Evolutionary conservation across 92 coral and sea anemone species (phyloP).

Genomic region (Heteractis magnifica): DNA sequence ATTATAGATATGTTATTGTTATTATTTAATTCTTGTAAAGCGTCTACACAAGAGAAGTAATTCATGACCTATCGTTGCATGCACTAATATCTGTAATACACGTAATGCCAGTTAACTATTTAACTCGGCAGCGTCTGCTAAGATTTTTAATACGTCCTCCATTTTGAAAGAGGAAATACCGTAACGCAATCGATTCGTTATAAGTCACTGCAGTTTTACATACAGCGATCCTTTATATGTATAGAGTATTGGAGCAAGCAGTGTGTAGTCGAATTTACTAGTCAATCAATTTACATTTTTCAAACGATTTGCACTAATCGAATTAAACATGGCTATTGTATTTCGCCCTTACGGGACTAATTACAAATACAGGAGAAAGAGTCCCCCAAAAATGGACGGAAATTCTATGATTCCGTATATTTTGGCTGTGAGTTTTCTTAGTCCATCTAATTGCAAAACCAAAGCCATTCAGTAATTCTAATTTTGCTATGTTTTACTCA

Average conservation of each 20-base stretch:
- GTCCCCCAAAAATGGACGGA: neutral
- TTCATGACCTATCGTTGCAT: neutral
- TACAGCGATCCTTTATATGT: neutral
- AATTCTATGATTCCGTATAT: neutral
- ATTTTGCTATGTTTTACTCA: neutral
- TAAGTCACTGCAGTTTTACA: neutral
- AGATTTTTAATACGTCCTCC: neutral
- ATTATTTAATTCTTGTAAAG: neutral
- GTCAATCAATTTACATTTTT: constrained; percentile 23
- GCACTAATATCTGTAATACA: neutral
- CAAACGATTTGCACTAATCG: constrained; percentile 26
- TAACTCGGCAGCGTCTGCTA: neutral
- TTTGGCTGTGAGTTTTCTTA: neutral
- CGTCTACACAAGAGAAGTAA: neutral
- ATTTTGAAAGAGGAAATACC: neutral
- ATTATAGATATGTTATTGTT: neutral
- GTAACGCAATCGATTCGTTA: neutral
- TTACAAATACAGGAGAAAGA: neutral
- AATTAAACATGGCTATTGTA: constrained; percentile 16
- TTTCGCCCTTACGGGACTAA: neutral
- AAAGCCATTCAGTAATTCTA: neutral
- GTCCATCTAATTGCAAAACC: neutral
- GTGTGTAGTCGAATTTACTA: neutral
- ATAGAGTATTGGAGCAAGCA: neutral
- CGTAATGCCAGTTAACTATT: neutral